Evolutionary conservation across 2,888 invertebrate genomes (phyloP), one percentile per base, ranked within the genome.

Genomic region (Parnassius apollo): DNA sequence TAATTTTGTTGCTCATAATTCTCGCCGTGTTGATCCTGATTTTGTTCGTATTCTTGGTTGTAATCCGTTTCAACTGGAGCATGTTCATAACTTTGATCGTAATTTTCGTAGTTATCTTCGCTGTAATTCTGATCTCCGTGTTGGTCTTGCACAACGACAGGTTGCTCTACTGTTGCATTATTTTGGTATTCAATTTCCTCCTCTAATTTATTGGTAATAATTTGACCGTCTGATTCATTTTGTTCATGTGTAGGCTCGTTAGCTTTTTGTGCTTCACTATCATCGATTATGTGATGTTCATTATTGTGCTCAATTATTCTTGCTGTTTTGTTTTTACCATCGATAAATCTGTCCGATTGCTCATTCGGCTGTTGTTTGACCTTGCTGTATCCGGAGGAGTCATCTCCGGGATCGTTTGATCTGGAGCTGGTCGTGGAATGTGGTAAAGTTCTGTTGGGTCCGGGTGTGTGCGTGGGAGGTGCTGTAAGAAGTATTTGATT

Each of bases 381-480:
- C 75, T 78, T 50, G 86, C 89, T 1, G 86, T 85, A 59, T 83
- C 85, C 67, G 88, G 89, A 22, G 91, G 91, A 64, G 80, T 88
- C 80, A 88, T 68, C 72, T 89, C 91, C 57, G 89, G 88, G 52
- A 91, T 89, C 55, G 80, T 83, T 75, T 77, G 76, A 81, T 90
- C 91, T 68, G 86, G 85, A 61, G 76, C 70, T 67, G 86, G 89
- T 56, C 69, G 83, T 68, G 84, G 81, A 55, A 82, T 76, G 65
- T 78, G 82, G 75, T 77, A 81, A 70, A 82, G 78, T 77, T 86
- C 88, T 69, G 80, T 80, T 69, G 81, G 88, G 62, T 75, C 81
- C 49, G 82, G 89, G 66, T 71, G 80, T 59, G 88, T 83, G 84
- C 91, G 91, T 67, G 91, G 91, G 66, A 78, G 82, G 91, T 91